phyloP scores from a whole-genome alignment of 37 sponge, comb jelly and placozoan species.

The Tethya wilhelma region DNA sequence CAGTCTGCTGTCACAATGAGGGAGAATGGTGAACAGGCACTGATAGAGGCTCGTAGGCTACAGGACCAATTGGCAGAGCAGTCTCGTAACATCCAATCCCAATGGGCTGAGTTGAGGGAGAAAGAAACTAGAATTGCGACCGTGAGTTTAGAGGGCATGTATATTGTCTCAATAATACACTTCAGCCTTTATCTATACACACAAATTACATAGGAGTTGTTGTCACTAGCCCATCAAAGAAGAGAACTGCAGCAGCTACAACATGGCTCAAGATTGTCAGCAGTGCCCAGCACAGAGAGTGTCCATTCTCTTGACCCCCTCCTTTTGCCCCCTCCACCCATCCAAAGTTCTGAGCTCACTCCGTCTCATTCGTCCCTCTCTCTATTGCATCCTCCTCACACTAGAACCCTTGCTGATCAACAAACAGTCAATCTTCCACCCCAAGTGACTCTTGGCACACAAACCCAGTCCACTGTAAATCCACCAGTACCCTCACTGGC shows the following conservation, averaged over 20 bases:
- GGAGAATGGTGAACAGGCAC: constrained; percentile 37
- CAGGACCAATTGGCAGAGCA: constrained; percentile 14
- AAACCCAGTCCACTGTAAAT: no score
- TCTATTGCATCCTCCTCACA: no score
- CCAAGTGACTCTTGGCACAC: no score
- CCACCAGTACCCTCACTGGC: no score
- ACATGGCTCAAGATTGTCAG: not conserved
- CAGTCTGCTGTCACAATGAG: constrained; percentile 44
- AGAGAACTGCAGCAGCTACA: constrained; percentile 22
- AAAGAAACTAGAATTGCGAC: constrained; percentile 38
- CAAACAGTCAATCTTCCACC: no score
- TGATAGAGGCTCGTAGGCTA: constrained; percentile 26
- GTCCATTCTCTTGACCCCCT: not conserved
- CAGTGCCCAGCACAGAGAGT: not conserved
- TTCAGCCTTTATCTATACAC: not conserved
- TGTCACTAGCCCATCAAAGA: constrained; percentile 32
- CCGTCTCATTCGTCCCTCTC: not conserved
- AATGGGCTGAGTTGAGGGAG: constrained; percentile 21
- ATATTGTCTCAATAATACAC: not conserved
- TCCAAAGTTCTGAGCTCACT: not conserved
- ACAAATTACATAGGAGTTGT: constrained; percentile 12
- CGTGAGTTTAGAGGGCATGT: no score
- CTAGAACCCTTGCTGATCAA: no score
- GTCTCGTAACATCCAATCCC: constrained; percentile 2
- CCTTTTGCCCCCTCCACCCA: not conserved